Base-by-base conservation (phyloP, 2,888 invertebrate species). In the Diaperis boleti region DNA sequence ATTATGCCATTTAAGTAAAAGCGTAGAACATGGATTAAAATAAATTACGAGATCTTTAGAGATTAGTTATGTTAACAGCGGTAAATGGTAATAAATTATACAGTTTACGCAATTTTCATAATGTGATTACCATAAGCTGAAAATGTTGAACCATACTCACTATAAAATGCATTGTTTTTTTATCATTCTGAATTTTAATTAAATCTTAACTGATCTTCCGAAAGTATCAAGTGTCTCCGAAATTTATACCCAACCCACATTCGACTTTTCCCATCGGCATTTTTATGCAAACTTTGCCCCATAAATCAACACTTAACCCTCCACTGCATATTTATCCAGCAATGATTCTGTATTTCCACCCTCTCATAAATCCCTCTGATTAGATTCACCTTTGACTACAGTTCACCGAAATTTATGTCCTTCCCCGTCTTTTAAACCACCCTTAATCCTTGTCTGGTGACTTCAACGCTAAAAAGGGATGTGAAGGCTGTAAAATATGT, bases 401-500 rank as follows among this genome's bases (percentile, higher is more conserved):
- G 4, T 26, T 26, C 54, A 37, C 41, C 52, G 22, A 29, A 41
- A 59, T 57, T 64, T 59, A 57, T 54, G 41, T 50, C 57, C 47
- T 66, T 64, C 49, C 41, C 54, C 52, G 60, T 61, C 55, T 44
- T 56, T 45, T 50, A 33, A 15, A 29, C 10, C 26, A 20, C 33
- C 49, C 11, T 52, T 37, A 35, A 44, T 44, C 35, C 44, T 42
- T 50, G 55, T 55, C 55, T 55, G 18, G 15, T 13, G 39, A 39
- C 7, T 44, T 14, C 20, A 5, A 18, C 44, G 10, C 7, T 29
- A 56, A 29, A 26, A 54, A 54, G 54, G 60, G 60, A 44, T 61
- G 35, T 14, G 13, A 37, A 35, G 59, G 59, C 61, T 59, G 35
- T 49, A 29, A 54, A 54, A 62, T 56, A 59, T 67, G 54, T 56